Conservation (phyloP, 2,797 vertebrate genomes). For the Neostethus bicornis region DNA sequence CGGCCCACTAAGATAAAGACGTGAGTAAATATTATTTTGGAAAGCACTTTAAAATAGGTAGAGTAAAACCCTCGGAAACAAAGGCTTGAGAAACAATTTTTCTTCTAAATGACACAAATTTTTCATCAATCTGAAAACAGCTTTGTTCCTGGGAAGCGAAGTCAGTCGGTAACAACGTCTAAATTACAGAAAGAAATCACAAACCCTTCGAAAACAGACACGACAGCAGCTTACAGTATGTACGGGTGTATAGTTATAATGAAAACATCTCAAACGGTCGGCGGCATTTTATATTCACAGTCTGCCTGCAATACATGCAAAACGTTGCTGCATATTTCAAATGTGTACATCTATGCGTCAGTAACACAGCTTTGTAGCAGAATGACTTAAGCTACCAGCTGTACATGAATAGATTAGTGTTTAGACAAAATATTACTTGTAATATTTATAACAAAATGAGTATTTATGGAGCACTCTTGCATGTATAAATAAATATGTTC, state of each 20-base stretch:
- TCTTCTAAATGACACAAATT: constrained; percentile 33
- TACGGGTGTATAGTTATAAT: constrained; percentile 27
- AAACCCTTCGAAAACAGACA: neutral
- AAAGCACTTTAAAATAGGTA: constrained; percentile 10
- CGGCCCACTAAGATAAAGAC: constrained; percentile 8
- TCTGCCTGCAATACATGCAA: constrained; percentile 18
- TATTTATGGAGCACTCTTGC: constrained; percentile 53
- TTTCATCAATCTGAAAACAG: constrained; percentile 24
- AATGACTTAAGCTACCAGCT: constrained; percentile 25
- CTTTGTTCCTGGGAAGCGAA: constrained; percentile 11
- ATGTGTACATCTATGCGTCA: constrained; percentile 10
- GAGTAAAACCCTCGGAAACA: neutral
- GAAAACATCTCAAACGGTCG: neutral
- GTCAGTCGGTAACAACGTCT: neutral
- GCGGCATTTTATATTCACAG: constrained; percentile 22
- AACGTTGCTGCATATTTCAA: constrained; percentile 23
- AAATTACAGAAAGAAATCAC: constrained; percentile 11
- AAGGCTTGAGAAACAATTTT: constrained; percentile 1
- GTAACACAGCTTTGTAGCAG: constrained; percentile 8
- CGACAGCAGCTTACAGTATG: neutral
- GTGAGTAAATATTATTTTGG: constrained; percentile 14
- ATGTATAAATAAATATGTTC: constrained; percentile 64
- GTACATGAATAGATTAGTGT: constrained; percentile 27
- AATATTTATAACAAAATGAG: constrained; percentile 34
- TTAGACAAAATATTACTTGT: constrained; percentile 31